phyloP scores from a whole-genome alignment of 1,140 invertebrate species.

The Hestina assimilis region DNA sequence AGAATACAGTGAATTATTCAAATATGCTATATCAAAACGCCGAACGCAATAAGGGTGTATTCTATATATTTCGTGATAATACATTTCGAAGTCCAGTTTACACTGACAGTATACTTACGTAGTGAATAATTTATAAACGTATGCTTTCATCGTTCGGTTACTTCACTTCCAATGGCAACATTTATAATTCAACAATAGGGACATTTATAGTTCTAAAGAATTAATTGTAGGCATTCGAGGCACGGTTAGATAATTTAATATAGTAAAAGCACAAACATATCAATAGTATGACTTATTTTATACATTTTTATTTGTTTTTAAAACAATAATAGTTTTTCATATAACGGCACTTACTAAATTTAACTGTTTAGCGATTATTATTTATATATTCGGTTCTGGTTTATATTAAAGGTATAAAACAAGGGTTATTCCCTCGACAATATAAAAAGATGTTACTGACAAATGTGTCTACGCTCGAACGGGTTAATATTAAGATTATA shows the following conservation, averaged over 20 bases:
- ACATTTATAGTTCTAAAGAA: background rate
- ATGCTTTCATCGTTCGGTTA: background rate
- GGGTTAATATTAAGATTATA: constrained; percentile 47
- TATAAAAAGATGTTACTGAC: background rate
- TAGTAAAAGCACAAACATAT: constrained; percentile 14
- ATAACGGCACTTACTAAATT: background rate
- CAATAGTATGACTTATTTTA: constrained; percentile 6
- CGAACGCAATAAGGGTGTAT: too few species aligned
- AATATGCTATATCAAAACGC: too few species aligned
- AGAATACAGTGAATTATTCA: too few species aligned
- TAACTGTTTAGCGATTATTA: background rate
- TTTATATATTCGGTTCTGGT: background rate
- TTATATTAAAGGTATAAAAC: background rate
- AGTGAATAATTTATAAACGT: too few species aligned
- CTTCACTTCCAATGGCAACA: constrained; percentile 6
- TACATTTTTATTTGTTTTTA: background rate
- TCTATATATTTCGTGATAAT: too few species aligned
- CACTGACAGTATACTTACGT: too few species aligned
- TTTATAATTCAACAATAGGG: background rate
- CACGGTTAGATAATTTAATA: constrained; percentile 13
- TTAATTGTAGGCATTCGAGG: constrained; percentile 1
- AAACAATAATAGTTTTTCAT: background rate
- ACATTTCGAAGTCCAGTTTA: too few species aligned
- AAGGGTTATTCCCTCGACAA: background rate
- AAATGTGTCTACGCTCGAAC: constrained; percentile 13